Evolutionary conservation across 2,113 vertebrate genomes (phyloP).

Genomic region (Pygoscelis antarcticus): DNA sequence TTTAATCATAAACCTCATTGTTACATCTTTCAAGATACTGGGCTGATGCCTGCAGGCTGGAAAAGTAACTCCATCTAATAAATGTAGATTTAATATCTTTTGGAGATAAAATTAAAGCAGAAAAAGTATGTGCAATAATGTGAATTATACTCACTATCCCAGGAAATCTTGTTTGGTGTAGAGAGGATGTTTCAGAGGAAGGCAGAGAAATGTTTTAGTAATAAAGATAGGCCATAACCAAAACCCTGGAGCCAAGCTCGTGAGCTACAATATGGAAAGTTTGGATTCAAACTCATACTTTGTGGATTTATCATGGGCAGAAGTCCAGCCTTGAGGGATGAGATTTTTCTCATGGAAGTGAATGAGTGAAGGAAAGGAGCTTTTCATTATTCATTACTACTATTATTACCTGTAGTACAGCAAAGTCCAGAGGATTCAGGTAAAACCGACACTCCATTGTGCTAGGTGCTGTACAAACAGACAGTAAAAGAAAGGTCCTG

Average conservation of each 20-base stretch:
- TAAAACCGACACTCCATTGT: not conserved
- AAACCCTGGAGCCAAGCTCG: conserved; percentile 23
- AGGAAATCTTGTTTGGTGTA: conserved; percentile 55
- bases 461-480: not conserved
- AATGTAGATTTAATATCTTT: conserved; percentile 70
- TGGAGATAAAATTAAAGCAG: conserved; percentile 70
- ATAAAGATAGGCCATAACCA: not conserved
- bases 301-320: conserved; percentile 5
- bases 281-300: not conserved
- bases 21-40: conserved; percentile 69
- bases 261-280: conserved; percentile 23
- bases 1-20: conserved; percentile 74
- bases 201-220: conserved; percentile 29
- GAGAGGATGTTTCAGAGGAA: conserved; percentile 41
- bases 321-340: not conserved
- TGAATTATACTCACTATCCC: conserved; percentile 26
- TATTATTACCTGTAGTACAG: not conserved
- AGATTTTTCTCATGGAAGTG: conserved; percentile 1
- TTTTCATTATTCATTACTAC: not conserved
- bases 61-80: conserved; percentile 73
- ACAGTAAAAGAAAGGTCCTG: not conserved
- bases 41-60: conserved; percentile 33
- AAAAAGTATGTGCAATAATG: conserved; percentile 41
- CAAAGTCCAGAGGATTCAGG: not conserved
- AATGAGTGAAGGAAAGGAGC: not conserved